Base-by-base conservation (phyloP, 2,113 vertebrate species). In the Ciconia stormi region DNA sequence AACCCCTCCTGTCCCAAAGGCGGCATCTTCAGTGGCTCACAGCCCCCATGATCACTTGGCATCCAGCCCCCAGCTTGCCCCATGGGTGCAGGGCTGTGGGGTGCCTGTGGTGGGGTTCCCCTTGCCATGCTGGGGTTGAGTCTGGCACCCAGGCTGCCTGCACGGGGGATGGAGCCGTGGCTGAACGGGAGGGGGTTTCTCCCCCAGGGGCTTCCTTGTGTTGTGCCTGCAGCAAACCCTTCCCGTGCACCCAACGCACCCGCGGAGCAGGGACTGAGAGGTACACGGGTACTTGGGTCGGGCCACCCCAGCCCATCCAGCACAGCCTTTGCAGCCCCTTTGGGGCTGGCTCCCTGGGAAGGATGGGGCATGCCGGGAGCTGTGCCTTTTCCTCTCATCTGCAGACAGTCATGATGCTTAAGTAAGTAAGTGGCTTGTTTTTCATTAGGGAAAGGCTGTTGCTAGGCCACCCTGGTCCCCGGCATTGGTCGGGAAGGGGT, bases 381-480 rank as follows among this genome's bases (percentile, higher is more conserved):
- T 3, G 52, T 56, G 88, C 50, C 53, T 87, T 87, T 88, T 58
- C 56, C 62, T 65, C 85, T 79, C 78, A 2, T 82, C 62, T 16
- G 23, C 92, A 91, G 89, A 42, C 82, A 96, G 91, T 89, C 93
- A 90, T 27, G n/a, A 82, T 61, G 94, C 71, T 90, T 89, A 95
- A 96, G 38, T 38, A 38, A 38, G 38, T 38, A 38, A 38, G 95
- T 95, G 96, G 69, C 94, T 97, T 96, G 96, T 97, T 96, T 97
- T 95, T 97, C 96, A 94, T 95, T 95, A 97, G 95, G 91, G 82
- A 94, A 95, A 96, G 94, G 56, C 90, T 96, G 97, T 98, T 98
- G 97, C 97, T 97, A 98, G 96, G 97, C 97, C 95, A 95, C 97
- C 77, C 93, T 73, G 80, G 44, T 83, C 89, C 61, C 66, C 23